Evolutionary conservation across 2,888 invertebrate species (phyloP), one percentile per base, ranked within the genome.

Genomic region (Proisotoma minuta): DNA sequence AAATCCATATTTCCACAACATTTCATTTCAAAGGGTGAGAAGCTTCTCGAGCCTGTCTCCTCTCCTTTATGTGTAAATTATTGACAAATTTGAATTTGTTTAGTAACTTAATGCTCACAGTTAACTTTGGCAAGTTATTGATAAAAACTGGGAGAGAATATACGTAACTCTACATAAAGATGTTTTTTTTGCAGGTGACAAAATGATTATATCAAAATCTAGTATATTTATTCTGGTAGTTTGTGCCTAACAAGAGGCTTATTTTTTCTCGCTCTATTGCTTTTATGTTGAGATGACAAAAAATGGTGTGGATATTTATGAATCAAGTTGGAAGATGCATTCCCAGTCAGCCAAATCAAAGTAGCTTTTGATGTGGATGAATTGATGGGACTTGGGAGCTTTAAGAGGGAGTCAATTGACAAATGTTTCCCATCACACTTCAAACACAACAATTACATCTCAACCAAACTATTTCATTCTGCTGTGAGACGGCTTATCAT

Each of bases 1-100:
- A 61, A 61, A 61, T 61, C 49, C 61, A 56, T 43, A 59, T 58
- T 53, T 53, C 48, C 49, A 53, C 53, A 53, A 47, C 56, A 59
- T 54, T 57, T 54, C 34, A 53, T 56, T 40, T 58, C 50, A 65
- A 60, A 47, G 40, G 57, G 57, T 60, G 60, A 50, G 59, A 59
- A 63, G 57, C 51, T 40, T 52, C 51, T 47, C 59, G 43, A 48
- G 57, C 53, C 24, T 52, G 52, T 62, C 52, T 51, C 28, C 34
- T 54, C 22, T 10, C 23, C 51, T 20, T 34, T 24, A 49, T 53
- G 58, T 29, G 51, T 20, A 56, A 56, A 52, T 64, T 64, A 68
- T 68, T 68, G 56, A 56, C 56, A 56, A 56, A 56, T 47, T 39
- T 54, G 22, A 23, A 10, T 23, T 56, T 56, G 56, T 56, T 56